Evolutionary conservation across 2,113 vertebrate species (phyloP).

Genomic region (Osmerus mordax): DNA sequence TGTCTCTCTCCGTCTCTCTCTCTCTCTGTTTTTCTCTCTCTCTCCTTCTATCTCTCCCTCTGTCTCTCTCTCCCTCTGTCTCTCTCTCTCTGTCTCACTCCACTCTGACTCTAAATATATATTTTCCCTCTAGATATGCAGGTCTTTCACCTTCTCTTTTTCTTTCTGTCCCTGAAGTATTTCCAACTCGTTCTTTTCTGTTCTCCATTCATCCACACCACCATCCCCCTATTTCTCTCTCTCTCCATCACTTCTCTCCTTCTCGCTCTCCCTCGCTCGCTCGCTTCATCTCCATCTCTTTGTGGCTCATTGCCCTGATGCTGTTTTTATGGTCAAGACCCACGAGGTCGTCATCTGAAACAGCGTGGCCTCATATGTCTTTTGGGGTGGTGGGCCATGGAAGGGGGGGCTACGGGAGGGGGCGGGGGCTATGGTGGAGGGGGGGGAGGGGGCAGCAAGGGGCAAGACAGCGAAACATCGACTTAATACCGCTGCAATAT

Average conservation of each 20-base stretch:
- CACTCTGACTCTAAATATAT: no score
- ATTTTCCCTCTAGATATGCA: no score
- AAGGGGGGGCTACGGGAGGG: constrained; percentile 19
- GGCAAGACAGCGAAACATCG: constrained; percentile 54
- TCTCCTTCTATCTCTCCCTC: neutral
- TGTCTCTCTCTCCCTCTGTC: neutral
- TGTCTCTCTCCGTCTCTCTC: neutral
- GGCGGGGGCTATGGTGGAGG: constrained; percentile 34
- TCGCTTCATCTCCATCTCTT: constrained; percentile 18
- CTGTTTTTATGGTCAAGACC: constrained; percentile 99
- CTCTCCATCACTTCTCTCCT: constrained; percentile 13
- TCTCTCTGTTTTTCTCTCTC: neutral
- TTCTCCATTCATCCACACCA: neutral
- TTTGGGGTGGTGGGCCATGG: constrained; percentile 48
- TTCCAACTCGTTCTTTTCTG: neutral
- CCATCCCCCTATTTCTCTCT: neutral
- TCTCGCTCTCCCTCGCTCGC: constrained; percentile 2
- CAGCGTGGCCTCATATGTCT: constrained; percentile 56
- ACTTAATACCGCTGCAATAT: constrained; percentile 42
- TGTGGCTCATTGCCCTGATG: constrained; percentile 98
- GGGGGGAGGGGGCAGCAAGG: constrained; percentile 50
- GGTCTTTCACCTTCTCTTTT: neutral
- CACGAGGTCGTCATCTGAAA: constrained; percentile 89
- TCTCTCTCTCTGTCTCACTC: neutral
- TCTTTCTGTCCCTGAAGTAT: neutral